Evolutionary conservation across 2,888 invertebrate species (phyloP), one percentile per base, ranked within the genome.

Genomic region (Ochropacha duplaris): DNA sequence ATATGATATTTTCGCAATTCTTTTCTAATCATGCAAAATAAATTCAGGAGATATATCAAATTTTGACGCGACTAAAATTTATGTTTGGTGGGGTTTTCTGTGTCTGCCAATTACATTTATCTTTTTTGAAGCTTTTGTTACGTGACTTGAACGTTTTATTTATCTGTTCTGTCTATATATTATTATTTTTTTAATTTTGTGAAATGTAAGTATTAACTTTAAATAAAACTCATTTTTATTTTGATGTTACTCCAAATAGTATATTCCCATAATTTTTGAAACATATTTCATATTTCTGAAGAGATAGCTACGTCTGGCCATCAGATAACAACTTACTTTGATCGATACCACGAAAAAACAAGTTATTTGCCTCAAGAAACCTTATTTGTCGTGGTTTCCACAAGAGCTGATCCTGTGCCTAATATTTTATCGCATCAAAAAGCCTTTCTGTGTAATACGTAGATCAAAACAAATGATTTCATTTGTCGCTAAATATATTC

Each of bases 381-480:
- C 16, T 3, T 9, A 44, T 44, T 44, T 19, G 44, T 44, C 9
- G 19, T 19, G 19, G 44, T 44, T 44, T 44, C 44, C 44, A 44
- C 16, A 9, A 19, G 16, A 44, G n/a, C 9, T 44, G 9, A 8
- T 44, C 19, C 9, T n/a, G 19, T 44, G 19, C 44, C 44, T 52
- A 55, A 63, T 58, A 66, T 57, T 58, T 59, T 60, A 52, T 58
- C 51, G 54, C 22, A 39, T n/a, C 58, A 49, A 54, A n/a, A 52
- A 31, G 28, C 12, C 31, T 19, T 31, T 22, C 19, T 52, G 31
- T 31, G 65, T 61, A 76, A 76, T 75, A 79, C 77, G 73, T 78
- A 78, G 78, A 83, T 84, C 79, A 83, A 81, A 86, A 86, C 78
- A 84, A 86, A 87, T 84, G 83, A 79, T 87, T 86, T 83, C 83